Percentiles rank a stretch among this genome's conserved stretches.
Evolutionary conservation across 1,140 invertebrate species (phyloP).

Genomic region (Panagrolaimus sp.): DNA sequence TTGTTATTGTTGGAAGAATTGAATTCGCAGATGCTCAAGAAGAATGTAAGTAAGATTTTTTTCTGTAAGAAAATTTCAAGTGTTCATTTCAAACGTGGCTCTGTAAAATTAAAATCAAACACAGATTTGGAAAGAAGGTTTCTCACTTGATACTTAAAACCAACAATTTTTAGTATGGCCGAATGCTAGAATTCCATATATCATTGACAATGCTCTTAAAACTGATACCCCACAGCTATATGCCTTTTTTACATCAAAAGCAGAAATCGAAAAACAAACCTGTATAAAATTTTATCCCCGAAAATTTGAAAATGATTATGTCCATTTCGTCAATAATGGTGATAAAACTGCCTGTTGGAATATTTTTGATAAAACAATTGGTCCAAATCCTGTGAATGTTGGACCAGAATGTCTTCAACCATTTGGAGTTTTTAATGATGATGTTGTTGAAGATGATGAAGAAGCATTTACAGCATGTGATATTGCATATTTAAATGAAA

Average conservation of each 20-base stretch:
- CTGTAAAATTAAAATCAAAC: too few relatives aligned
- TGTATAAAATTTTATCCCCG: neutral
- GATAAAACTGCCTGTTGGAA: neutral
- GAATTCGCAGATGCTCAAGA: too few relatives aligned
- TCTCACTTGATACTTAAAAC: too few relatives aligned
- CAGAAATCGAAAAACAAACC: neutral
- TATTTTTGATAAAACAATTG: neutral
- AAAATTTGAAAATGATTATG: neutral
- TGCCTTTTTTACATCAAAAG: neutral
- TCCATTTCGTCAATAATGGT: neutral
- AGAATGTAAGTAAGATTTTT: too few relatives aligned
- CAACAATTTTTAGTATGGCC: neutral
- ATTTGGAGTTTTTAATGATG: neutral
- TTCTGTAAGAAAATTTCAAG: too few relatives aligned
- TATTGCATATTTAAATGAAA: neutral
- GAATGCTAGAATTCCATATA: slow-evolving; percentile 1
- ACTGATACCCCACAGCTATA: neutral
- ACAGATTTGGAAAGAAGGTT: too few relatives aligned
- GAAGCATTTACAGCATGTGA: neutral
- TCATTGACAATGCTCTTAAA: neutral
- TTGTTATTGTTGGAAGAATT: too few relatives aligned
- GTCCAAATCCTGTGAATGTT: neutral
- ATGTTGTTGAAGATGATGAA: too few relatives aligned
- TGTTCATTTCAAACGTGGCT: too few relatives aligned
- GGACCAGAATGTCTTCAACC: neutral